phyloP scores from a whole-genome alignment of 2,113 vertebrate genomes.

The Lipotes vexillifer region DNA sequence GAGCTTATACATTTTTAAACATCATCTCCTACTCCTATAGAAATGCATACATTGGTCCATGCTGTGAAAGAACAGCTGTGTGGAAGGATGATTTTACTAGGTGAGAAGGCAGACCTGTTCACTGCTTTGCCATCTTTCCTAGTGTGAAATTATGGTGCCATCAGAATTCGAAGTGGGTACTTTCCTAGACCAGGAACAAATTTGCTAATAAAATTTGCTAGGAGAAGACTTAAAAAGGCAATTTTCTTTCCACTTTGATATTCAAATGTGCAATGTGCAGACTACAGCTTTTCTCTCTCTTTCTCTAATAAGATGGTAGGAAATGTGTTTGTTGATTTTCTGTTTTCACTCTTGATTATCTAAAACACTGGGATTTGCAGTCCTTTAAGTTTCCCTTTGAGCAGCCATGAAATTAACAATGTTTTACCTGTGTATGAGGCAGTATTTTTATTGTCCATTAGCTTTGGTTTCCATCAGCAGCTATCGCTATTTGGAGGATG shows the following conservation, averaged over 20 bases:
- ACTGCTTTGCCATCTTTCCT: background rate
- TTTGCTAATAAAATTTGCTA: background rate
- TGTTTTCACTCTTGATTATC: background rate
- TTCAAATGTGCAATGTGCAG: background rate
- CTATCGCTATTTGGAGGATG: background rate
- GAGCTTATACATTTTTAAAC: background rate
- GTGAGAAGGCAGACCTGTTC: background rate
- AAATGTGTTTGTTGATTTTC: background rate
- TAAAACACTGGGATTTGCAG: background rate
- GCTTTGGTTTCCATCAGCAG: background rate
- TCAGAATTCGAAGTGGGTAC: background rate
- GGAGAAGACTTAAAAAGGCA: background rate
- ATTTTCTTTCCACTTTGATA: slow-evolving; percentile 31
- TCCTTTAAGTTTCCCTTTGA: background rate
- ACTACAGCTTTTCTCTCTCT: background rate
- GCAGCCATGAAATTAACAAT: background rate
- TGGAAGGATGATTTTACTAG: background rate
- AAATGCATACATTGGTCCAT: background rate
- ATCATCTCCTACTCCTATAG: background rate
- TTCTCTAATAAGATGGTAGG: background rate
- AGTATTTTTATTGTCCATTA: background rate
- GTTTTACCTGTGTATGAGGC: background rate
- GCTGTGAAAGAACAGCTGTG: background rate
- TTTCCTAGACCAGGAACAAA: background rate
- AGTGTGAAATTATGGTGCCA: background rate